These are phyloP conservation scores for Brachystomella parvula DNA, from an alignment of 1,140 invertebrate species.

Conservation along the genomic window DNA sequence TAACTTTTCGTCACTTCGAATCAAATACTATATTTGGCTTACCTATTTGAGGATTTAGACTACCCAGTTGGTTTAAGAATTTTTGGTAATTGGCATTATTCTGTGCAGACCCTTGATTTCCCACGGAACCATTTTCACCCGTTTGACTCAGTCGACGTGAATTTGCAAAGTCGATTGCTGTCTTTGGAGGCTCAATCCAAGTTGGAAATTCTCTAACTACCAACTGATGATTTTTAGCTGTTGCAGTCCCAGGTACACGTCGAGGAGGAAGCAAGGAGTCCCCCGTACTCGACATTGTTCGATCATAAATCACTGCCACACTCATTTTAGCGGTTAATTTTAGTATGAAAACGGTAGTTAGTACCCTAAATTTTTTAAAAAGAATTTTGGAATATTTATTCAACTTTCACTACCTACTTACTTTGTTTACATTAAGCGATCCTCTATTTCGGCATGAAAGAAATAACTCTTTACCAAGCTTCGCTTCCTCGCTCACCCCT, in stretches of 20 bases:
- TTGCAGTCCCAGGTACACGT: conserved; percentile 1
- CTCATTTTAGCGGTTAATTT: no score
- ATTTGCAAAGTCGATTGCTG: background rate
- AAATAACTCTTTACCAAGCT: no score
- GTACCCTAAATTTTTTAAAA: no score
- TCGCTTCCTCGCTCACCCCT: background rate
- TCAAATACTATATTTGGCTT: no score
- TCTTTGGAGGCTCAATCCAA: conserved; percentile 18
- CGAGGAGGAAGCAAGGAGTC: background rate
- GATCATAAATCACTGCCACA: background rate
- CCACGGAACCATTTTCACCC: background rate
- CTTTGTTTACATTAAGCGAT: no score
- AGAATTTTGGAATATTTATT: no score
- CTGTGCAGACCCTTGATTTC: conserved; percentile 7
- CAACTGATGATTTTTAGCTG: conserved; percentile 5
- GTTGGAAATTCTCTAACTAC: conserved; percentile 22
- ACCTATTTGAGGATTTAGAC: no score
- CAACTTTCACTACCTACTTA: no score
- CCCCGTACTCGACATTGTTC: background rate
- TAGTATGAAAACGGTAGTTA: no score
- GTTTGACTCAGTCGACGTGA: background rate
- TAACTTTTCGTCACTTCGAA: no score
- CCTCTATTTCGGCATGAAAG: no score
- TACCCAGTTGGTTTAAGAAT: conserved; percentile 30
- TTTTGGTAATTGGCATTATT: conserved; percentile 21